Conservation (phyloP, 2,797 vertebrate genomes). For the Tenualosa ilisha region DNA sequence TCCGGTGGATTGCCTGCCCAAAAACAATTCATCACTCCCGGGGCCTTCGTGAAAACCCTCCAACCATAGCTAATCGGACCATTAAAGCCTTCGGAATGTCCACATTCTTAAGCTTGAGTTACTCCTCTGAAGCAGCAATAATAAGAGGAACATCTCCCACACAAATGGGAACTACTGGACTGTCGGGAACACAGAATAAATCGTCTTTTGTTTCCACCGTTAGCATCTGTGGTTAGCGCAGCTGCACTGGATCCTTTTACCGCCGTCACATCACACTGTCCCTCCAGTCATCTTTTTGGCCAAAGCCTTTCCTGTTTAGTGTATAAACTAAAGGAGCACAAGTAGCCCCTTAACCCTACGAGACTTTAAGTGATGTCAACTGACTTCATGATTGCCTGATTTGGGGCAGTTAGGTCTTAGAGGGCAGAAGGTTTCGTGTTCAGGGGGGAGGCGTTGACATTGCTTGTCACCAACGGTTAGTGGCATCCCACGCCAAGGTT, state of each 20-base stretch:
- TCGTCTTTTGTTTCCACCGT: background rate
- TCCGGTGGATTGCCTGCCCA: background rate
- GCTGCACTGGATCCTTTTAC: background rate
- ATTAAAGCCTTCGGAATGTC: background rate
- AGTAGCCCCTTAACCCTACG: too few species aligned
- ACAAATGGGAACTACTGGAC: background rate
- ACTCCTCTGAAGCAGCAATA: background rate
- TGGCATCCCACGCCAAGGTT: too few species aligned
- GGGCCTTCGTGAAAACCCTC: background rate
- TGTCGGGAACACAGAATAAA: background rate
- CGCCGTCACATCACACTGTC: background rate
- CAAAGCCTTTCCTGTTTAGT: background rate
- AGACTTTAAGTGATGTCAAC: too few species aligned
- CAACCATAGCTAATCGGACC: background rate
- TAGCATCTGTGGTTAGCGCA: background rate
- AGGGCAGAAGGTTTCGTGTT: too few species aligned
- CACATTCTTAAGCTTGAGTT: slow-evolving; percentile 15
- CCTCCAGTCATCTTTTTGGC: background rate
- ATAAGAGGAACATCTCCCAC: background rate
- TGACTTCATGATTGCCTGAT: too few species aligned
- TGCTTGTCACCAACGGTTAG: too few species aligned
- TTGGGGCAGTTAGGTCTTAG: too few species aligned
- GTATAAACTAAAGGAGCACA: background rate
- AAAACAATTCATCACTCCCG: background rate
- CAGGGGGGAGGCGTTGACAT: too few species aligned